A percentile compares a stretch with the other conserved stretches of the same genome.
Evolutionary conservation across 2,113 vertebrate species (phyloP).

Genomic region (Rhinolophus ferrumequinum): DNA sequence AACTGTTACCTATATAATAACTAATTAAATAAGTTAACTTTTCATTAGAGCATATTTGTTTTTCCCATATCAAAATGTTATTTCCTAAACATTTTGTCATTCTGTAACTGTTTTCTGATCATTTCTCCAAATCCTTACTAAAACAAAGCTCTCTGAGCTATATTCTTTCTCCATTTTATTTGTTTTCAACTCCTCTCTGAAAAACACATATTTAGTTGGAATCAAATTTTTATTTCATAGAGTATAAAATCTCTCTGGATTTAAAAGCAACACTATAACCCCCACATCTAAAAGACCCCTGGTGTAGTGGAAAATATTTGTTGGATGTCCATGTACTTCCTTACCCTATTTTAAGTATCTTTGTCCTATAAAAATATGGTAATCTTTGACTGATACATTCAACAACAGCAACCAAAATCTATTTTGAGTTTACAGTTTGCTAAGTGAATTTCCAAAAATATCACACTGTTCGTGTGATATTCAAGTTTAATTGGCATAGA

Average conservation of each 20-base stretch:
- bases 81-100: conserved; percentile 12
- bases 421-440: conserved; percentile 39
- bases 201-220: not conserved
- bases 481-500: conserved; percentile 28
- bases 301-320: not conserved
- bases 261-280: conserved; percentile 44
- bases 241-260: not conserved
- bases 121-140: not conserved
- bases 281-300: not conserved
- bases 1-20: not conserved
- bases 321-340: not conserved
- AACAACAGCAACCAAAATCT: conserved; percentile 18
- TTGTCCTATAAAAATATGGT: not conserved
- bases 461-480: too few relatives aligned
- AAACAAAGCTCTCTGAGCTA: conserved; percentile 10
- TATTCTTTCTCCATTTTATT: not conserved
- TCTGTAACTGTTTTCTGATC: not conserved
- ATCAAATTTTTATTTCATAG: conserved; percentile 19
- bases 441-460: conserved; percentile 61
- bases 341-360: not conserved
- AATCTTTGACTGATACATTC: conserved; percentile 35
- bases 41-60: not conserved
- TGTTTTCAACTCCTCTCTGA: conserved; percentile 14
- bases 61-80: conserved; percentile 22
- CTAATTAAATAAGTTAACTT: not conserved